Evolutionary conservation across 2,797 vertebrate genomes (phyloP), one percentile per base, ranked within the genome.

Genomic region (Propithecus perrieri): DNA sequence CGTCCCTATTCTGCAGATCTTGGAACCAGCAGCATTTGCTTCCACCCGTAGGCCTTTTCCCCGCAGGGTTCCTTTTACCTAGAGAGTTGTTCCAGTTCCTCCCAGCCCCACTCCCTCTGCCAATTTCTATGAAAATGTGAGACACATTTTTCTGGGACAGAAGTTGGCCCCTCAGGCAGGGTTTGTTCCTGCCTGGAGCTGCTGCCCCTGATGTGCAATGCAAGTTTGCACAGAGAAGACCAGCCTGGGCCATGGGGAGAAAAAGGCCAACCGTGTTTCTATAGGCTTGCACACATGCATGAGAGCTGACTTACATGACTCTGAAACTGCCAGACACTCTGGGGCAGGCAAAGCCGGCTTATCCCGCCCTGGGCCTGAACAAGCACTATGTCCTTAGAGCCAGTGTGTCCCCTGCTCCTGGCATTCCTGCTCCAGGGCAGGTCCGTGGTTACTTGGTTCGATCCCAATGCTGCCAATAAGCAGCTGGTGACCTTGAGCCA

Each of bases 41-140:
- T 50, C 50, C 18, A 79, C 33, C 63, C 59, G 48, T 15, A 22
- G 87, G 59, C 80, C 75, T 94, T 94, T 95, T 74, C 80, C 63
- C 74, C 61, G 53, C 43, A 63, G 33, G 67, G 35, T 92, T 84
- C 71, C 63, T 22, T 65, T 90, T 78, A 57, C 72, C 69, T 65
- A 13, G 26, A 93, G 38, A 53, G 24, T 61, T 67, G 12, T 72
- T 72, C 61, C 59, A 71, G n/a, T 46, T 89, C 72, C 63, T 90
- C 84, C 55, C 59, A 11, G 8, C 50, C 8, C 1, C 28, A 8
- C 10, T 67, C 7, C 50, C 22, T n/a, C 48, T 35, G 87, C 55
- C 91, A 92, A 74, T 85, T 96, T 92, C 95, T 94, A 35, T 92
- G 92, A 97, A 94, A 93, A 85, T 5, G 26, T n/a, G 72, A 88